Evolutionary conservation across 1,140 invertebrate species (phyloP).

Genomic region (Pseudomyrmex flavicornis): DNA sequence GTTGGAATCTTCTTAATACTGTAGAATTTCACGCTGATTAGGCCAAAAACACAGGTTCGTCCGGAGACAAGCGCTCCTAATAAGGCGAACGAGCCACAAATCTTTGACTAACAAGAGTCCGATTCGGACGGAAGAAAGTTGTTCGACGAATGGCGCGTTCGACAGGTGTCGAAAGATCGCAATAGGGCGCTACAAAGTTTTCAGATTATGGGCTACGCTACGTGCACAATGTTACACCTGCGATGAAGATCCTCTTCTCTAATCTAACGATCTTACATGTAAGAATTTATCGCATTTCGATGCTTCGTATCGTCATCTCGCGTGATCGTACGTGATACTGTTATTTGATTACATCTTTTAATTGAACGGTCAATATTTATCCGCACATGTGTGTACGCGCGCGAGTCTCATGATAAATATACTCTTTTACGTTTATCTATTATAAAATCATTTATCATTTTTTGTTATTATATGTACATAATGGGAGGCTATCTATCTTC

Average conservation of each 20-base stretch:
- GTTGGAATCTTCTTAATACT: conserved; percentile 32
- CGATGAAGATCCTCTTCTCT: background rate
- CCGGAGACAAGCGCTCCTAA: conserved; percentile 68
- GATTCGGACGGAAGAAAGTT: background rate
- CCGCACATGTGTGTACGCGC: background rate
- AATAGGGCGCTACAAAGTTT: conserved; percentile 1
- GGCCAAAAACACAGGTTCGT: conserved; percentile 58
- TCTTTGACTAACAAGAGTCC: conserved; percentile 75
- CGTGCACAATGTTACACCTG: background rate
- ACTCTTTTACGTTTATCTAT: conserved; percentile 35
- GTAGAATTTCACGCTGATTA: conserved; percentile 65
- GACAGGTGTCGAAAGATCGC: conserved; percentile 61
- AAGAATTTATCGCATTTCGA: background rate
- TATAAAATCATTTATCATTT: conserved; percentile 50
- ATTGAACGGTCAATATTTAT: conserved; percentile 2
- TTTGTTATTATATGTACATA: conserved; percentile 39
- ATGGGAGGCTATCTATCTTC: conserved; percentile 45
- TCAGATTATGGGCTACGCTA: background rate
- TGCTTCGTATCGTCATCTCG: background rate
- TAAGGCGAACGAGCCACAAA: conserved; percentile 75
- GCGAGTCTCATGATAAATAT: background rate
- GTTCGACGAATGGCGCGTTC: background rate
- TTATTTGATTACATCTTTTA: conserved; percentile 19
- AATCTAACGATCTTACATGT: too few species aligned
- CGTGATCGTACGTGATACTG: background rate